Percentiles rank a stretch among this genome's conserved stretches.
These are phyloP conservation scores for Odontothrips loti DNA, from an alignment of 2,888 invertebrate genomes.

Conservation along the genomic window DNA sequence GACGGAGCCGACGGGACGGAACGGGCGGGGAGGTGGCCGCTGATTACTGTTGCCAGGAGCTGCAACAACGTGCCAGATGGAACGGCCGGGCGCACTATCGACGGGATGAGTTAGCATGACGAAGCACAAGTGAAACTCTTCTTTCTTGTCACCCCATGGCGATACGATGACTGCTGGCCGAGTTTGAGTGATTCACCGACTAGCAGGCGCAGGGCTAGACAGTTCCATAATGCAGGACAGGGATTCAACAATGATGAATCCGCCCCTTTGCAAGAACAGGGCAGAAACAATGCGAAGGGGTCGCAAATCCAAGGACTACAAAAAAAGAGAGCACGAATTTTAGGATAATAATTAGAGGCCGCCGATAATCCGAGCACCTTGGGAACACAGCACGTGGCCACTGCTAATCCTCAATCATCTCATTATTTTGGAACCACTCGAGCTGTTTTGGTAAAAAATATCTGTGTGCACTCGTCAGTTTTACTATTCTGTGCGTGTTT, in stretches of 20 bases:
- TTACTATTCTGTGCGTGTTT: neutral
- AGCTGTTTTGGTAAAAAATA: neutral
- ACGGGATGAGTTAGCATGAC: conserved; percentile 16
- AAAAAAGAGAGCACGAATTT: too few species aligned
- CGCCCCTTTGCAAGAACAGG: too few species aligned
- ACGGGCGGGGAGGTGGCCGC: too few species aligned
- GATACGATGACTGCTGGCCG: too few species aligned
- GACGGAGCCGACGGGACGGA: neutral
- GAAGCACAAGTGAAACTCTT: neutral
- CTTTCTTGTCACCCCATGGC: too few species aligned
- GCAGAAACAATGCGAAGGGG: too few species aligned
- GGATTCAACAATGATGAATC: too few species aligned
- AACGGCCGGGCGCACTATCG: neutral
- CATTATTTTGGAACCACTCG: conserved; percentile 7
- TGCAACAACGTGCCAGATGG: neutral
- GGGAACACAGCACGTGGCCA: neutral
- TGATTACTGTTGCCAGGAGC: neutral
- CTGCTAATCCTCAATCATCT: conserved; percentile 16
- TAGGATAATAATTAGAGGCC: neutral
- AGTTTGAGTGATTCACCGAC: too few species aligned
- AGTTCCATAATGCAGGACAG: too few species aligned
- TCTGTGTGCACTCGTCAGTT: neutral
- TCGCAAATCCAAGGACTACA: too few species aligned
- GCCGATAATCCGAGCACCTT: neutral
- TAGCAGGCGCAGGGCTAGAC: too few species aligned